Base-by-base conservation (phyloP, 2,113 vertebrate genomes). In the Empidonax traillii region DNA sequence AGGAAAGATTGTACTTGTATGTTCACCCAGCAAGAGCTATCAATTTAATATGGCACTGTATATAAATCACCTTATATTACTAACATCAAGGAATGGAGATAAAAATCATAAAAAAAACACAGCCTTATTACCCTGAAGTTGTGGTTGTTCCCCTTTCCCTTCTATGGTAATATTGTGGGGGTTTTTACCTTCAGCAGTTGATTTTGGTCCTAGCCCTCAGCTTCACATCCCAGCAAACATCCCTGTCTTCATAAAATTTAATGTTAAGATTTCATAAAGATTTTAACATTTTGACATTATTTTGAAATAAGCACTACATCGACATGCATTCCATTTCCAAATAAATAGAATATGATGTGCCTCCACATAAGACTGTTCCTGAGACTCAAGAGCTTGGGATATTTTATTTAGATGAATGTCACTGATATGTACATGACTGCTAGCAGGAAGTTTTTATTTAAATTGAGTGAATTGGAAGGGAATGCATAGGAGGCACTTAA, bases 241-340 rank as follows among this genome's bases (percentile, higher is more conserved):
- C 51, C 66, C 62, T 46, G 39, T 56, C 91, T 95, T 90, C 95
- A 97, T 97, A 96, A 97, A 97, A 97, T 95, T 96, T 97, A 97
- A 97, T 82, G 76, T 62, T 81, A 82, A 80, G 80, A 85, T 95
- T 73, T 87, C 92, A 95, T 97, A 96, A 97, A 97, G 93, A 95
- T 95, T 95, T 96, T 96, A 97, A 96, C 90, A 96, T 95, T 96
- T 89, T 90, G 89, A 96, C 87, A 94, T 97, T 95, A 97, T 96
- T 96, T 97, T 96, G 61, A 96, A 98, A 95, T 83, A 94, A 95
- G 67, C 59, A 81, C 44, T 87, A 85, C 35, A 53, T 89, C 95
- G 93, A 92, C 91, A 74, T 43, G 81, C 44, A 95, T 96, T 71
- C 91, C 35, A 87, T 97, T 96, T 93, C 59, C 82, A 94, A 93